phyloP scores from a whole-genome alignment of 2,888 invertebrate species.

The Leucophenga montana region DNA sequence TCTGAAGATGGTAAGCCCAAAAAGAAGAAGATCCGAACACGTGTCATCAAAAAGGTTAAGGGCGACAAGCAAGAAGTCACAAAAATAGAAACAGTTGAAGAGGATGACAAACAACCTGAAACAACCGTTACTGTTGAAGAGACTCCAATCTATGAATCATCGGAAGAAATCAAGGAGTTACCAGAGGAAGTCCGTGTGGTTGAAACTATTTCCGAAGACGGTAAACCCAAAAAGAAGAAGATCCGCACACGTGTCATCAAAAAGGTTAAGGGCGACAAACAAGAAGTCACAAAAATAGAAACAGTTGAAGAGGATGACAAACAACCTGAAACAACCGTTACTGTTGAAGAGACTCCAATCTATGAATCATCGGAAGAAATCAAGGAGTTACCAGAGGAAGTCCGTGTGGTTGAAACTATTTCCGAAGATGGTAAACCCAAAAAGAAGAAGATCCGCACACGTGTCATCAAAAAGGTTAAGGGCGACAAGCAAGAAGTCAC shows the following conservation, averaged over 20 bases:
- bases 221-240: constrained; percentile 28
- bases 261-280: constrained; percentile 32
- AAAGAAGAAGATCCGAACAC: constrained; percentile 30
- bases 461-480: constrained; percentile 33
- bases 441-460: constrained; percentile 30
- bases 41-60: constrained; percentile 32
- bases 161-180: constrained; percentile 21
- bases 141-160: constrained; percentile 19
- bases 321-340: constrained; percentile 27
- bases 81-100: constrained; percentile 30
- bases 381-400: constrained; percentile 30
- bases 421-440: constrained; percentile 31
- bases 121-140: constrained; percentile 30
- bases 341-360: constrained; percentile 29
- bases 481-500: constrained; percentile 33
- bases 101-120: constrained; percentile 32
- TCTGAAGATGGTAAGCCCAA: constrained; percentile 26
- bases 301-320: constrained; percentile 35
- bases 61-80: constrained; percentile 32
- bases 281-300: constrained; percentile 33
- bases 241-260: constrained; percentile 32
- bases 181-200: constrained; percentile 31
- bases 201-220: constrained; percentile 30
- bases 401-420: constrained; percentile 30
- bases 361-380: constrained; percentile 15